A percentile compares a stretch with the other conserved stretches of the same genome.
Conservation (phyloP, 2,888 invertebrate genomes). For the Thalpophila matura region DNA sequence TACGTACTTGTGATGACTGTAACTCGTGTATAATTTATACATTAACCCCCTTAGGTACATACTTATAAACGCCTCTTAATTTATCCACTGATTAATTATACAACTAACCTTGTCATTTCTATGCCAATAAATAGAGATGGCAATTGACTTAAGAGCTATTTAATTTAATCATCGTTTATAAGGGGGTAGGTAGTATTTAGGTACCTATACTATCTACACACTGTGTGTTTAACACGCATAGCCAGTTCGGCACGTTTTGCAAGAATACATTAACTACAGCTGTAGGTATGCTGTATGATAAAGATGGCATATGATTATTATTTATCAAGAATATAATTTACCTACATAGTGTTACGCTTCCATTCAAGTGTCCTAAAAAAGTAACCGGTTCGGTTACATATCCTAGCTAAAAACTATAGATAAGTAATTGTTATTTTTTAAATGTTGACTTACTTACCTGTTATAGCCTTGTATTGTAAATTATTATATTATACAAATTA, state of each 20-base stretch:
- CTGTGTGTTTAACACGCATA: constrained; percentile 1
- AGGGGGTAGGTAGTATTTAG: too few species aligned
- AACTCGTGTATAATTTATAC: too few species aligned
- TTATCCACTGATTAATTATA: too few species aligned
- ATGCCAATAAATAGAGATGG: too few species aligned
- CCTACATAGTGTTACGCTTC: constrained; percentile 27
- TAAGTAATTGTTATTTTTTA: constrained; percentile 16
- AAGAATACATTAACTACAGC: background rate
- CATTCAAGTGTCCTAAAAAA: constrained; percentile 35
- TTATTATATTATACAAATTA: constrained; percentile 42
- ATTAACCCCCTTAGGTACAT: too few species aligned
- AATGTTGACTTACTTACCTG: constrained; percentile 27
- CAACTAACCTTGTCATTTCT: too few species aligned
- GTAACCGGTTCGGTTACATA: constrained; percentile 19
- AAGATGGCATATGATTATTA: constrained; percentile 9
- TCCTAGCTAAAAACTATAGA: constrained; percentile 9
- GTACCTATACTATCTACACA: background rate
- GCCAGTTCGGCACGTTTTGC: background rate
- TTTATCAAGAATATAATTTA: constrained; percentile 1
- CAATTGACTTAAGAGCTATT: too few species aligned
- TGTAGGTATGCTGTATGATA: constrained; percentile 12
- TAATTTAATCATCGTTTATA: too few species aligned
- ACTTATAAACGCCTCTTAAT: too few species aligned
- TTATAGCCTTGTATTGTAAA: constrained; percentile 24
- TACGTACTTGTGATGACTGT: constrained; percentile 11